These are phyloP conservation scores for Pheosia tremula DNA, from an alignment of 2,888 invertebrate species.

Conservation along the genomic window DNA sequence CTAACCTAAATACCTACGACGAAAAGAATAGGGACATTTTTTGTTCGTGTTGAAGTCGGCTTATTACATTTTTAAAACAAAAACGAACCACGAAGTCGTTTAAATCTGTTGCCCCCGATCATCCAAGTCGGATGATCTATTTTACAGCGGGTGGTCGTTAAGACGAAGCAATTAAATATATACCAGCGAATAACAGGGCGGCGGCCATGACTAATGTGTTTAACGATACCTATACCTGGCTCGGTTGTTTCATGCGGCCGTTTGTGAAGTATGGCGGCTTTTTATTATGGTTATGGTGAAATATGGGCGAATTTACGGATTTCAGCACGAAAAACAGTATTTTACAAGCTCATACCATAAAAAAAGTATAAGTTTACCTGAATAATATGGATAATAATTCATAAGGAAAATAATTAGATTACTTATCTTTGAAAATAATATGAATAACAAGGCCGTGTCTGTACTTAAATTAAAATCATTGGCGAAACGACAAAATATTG, in stretches of 20 bases:
- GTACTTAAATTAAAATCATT: too few species aligned
- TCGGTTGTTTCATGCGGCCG: constrained; percentile 32
- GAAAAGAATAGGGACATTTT: not conserved
- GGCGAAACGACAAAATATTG: too few species aligned
- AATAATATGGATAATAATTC: too few species aligned
- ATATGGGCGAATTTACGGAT: constrained; percentile 13
- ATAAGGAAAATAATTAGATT: too few species aligned
- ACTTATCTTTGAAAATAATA: too few species aligned
- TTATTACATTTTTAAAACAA: constrained; percentile 36
- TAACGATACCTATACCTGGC: constrained; percentile 33
- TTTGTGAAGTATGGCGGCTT: constrained; percentile 40
- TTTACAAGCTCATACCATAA: not conserved
- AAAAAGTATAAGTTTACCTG: too few species aligned
- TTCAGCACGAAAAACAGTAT: not conserved
- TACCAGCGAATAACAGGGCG: constrained; percentile 51
- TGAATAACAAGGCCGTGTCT: too few species aligned
- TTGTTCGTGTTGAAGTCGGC: constrained; percentile 31
- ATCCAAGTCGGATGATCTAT: constrained; percentile 46
- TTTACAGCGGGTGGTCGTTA: constrained; percentile 52
- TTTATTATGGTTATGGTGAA: constrained; percentile 19
- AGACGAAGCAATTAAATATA: constrained; percentile 53
- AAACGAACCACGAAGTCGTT: constrained; percentile 49
- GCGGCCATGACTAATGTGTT: constrained; percentile 44
- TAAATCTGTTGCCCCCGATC: constrained; percentile 48
- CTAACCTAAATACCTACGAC: not conserved